Percentiles rank a stretch among this genome's conserved stretches.
phyloP scores from a whole-genome alignment of 1,140 invertebrate genomes.

The Hylyphantes graminicola region DNA sequence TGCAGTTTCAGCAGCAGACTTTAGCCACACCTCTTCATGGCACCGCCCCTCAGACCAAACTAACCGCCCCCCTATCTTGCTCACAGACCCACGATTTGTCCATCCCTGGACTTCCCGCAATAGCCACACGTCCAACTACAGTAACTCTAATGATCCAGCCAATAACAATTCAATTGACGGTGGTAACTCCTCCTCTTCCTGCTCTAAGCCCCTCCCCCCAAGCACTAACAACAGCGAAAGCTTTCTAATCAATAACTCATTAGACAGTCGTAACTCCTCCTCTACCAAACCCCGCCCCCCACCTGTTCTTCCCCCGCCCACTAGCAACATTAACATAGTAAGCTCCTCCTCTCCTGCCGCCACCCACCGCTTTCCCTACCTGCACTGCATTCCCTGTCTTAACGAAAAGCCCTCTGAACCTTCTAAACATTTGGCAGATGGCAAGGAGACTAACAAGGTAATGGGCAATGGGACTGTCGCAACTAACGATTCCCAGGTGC shows the following conservation, averaged over 20 bases:
- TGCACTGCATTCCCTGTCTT: conserved; percentile 66
- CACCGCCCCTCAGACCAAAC: conserved; percentile 46
- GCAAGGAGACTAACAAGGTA: conserved; percentile 45
- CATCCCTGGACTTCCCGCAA: conserved; percentile 36
- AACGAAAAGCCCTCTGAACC: conserved; percentile 60
- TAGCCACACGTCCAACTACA: conserved; percentile 57
- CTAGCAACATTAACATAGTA: conserved; percentile 23
- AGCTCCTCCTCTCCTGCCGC: conserved; percentile 56
- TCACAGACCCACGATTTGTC: conserved; percentile 15
- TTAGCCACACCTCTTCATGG: conserved; percentile 51
- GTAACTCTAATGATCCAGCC: conserved; percentile 47
- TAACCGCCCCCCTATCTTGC: conserved; percentile 26
- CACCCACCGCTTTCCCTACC: conserved; percentile 63
- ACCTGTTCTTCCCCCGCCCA: conserved; percentile 20
- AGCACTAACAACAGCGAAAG: conserved; percentile 65
- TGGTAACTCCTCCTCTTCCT: no score
- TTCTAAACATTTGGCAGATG: conserved; percentile 60
- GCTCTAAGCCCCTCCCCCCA: conserved; percentile 16
- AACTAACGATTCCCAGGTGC: conserved; percentile 47
- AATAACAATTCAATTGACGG: no score
- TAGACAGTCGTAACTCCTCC: conserved; percentile 17
- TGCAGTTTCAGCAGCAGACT: conserved; percentile 54
- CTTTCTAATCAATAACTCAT: conserved; percentile 57
- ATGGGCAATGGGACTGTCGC: conserved; percentile 54
- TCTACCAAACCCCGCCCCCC: conserved; percentile 8